These are phyloP conservation scores for Eupsilia transversa DNA, from an alignment of 2,888 invertebrate species.

Conservation along the genomic window DNA sequence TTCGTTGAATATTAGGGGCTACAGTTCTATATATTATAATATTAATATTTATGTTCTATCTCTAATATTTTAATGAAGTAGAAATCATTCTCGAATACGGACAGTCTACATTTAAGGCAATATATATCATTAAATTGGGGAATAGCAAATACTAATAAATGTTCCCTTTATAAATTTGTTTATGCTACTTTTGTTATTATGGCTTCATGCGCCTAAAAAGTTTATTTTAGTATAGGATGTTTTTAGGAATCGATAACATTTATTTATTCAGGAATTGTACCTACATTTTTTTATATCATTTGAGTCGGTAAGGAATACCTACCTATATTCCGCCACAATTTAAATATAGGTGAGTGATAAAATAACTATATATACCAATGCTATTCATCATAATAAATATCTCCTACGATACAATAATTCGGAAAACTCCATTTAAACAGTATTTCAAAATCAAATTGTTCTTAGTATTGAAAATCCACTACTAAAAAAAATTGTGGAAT, in stretches of 20 bases:
- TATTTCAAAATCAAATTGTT: constrained; percentile 43
- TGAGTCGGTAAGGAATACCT: constrained; percentile 15
- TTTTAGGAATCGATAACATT: constrained; percentile 13
- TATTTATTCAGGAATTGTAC: constrained; percentile 17
- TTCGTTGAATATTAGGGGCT: constrained; percentile 57
- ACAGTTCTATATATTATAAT: too few species aligned
- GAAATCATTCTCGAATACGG: constrained; percentile 45
- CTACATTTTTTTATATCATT: constrained; percentile 10
- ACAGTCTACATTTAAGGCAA: constrained; percentile 65
- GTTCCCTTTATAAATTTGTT: constrained; percentile 40
- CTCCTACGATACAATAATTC: constrained; percentile 66
- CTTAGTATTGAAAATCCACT: constrained; percentile 26
- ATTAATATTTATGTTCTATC: too few species aligned
- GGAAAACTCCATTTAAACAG: constrained; percentile 59
- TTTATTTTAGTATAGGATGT: constrained; percentile 22
- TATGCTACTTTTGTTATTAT: constrained; percentile 14
- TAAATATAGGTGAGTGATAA: constrained; percentile 8
- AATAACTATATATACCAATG: constrained; percentile 18
- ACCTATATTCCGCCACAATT: constrained; percentile 14
- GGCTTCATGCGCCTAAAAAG: constrained; percentile 32
- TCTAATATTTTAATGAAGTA: constrained; percentile 45
- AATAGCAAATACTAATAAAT: constrained; percentile 38
- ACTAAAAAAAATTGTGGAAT: constrained; percentile 39
- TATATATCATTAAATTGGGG: constrained; percentile 53
- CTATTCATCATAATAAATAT: constrained; percentile 39